Evolutionary conservation across 2,888 invertebrate genomes (phyloP).

Genomic region (Polyploca ridens): DNA sequence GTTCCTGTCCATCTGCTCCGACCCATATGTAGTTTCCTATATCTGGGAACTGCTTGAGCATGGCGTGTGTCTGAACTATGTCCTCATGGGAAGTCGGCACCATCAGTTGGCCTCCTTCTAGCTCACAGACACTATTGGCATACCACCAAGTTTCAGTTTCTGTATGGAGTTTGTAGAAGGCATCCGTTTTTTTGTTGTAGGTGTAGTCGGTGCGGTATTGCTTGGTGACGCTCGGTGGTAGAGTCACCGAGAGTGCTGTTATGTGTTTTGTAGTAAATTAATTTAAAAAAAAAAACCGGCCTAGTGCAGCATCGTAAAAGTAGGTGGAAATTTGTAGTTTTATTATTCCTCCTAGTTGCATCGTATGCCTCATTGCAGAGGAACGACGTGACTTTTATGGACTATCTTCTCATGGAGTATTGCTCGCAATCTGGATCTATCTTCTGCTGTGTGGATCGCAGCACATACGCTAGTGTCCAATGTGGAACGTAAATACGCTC

Average conservation of each 20-base stretch:
- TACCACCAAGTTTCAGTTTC: constrained; percentile 21
- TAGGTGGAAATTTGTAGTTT: no score
- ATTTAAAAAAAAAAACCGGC: no score
- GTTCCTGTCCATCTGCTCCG: constrained; percentile 34
- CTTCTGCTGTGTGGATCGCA: no score
- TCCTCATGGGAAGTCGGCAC: constrained; percentile 30
- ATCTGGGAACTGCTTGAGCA: constrained; percentile 53
- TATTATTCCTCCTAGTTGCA: no score
- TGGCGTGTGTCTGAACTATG: constrained; percentile 39
- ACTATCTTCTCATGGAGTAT: no score
- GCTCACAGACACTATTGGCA: constrained; percentile 32
- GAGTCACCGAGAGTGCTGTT: neutral
- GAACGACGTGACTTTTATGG: no score
- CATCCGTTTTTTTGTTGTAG: constrained; percentile 42
- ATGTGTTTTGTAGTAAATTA: neutral
- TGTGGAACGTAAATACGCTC: no score
- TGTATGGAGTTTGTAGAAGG: constrained; percentile 56
- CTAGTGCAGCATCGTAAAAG: no score
- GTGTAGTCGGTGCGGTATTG: constrained; percentile 49
- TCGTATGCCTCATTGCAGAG: no score
- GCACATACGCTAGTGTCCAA: no score
- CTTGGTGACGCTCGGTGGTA: constrained; percentile 15
- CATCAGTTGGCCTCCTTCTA: constrained; percentile 48
- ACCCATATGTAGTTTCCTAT: constrained; percentile 41
- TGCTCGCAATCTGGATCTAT: no score